phyloP scores from a whole-genome alignment of 2,113 vertebrate genomes.

The Centropus bengalensis region DNA sequence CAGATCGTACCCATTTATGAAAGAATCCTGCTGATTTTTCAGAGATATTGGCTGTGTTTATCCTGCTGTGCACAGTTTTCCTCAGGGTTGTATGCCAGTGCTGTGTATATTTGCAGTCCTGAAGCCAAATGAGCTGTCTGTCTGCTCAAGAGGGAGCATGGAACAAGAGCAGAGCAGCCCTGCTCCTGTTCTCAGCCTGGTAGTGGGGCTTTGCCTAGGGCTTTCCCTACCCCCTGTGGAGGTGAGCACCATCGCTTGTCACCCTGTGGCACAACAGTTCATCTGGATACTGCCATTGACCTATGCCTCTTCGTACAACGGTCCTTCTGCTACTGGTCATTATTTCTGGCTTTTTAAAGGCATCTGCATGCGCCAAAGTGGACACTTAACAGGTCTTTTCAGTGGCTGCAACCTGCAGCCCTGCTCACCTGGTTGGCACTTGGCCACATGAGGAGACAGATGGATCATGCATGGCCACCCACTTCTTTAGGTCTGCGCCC shows the following conservation, averaged over 20 bases:
- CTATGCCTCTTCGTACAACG: rapidly evolving
- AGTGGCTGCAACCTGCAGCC: neutral
- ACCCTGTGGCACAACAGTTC: neutral
- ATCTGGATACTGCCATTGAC: neutral
- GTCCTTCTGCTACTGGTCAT: neutral
- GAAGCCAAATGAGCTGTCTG: neutral
- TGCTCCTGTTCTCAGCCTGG: neutral
- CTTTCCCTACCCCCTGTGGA: neutral
- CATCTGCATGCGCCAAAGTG: neutral
- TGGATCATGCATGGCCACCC: neutral
- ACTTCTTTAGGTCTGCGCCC: neutral
- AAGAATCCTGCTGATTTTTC: neutral
- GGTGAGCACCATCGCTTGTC: neutral
- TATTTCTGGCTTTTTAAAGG: neutral
- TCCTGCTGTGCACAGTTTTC: neutral
- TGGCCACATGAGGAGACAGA: rapidly evolving
- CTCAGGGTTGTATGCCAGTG: rapidly evolving
- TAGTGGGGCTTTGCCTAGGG: neutral
- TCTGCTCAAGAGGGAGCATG: neutral
- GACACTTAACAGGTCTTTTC: rapidly evolving
- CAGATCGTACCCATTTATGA: neutral
- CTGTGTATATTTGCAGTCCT: neutral
- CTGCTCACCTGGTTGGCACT: too few relatives aligned
- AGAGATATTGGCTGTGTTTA: neutral
- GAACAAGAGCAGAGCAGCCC: rapidly evolving